phyloP scores from a whole-genome alignment of 2,797 vertebrate genomes.

The Sebastes kiyomatsui region DNA sequence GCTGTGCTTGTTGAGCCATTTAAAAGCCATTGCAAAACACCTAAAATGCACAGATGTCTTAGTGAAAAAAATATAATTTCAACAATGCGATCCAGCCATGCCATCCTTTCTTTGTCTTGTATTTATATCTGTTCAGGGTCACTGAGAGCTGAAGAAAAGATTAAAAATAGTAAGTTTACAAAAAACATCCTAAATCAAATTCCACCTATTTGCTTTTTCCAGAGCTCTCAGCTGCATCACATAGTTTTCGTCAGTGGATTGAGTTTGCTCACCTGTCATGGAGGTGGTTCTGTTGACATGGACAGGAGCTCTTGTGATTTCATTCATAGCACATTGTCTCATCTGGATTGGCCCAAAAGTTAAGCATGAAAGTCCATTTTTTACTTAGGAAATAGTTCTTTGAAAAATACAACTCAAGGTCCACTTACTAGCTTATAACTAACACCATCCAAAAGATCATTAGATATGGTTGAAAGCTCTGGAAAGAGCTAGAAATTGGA shows the following conservation, averaged over 20 bases:
- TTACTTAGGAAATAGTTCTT: too few relatives aligned
- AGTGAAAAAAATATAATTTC: not conserved
- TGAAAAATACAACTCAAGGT: too few relatives aligned
- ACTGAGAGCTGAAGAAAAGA: not conserved
- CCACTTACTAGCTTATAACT: too few relatives aligned
- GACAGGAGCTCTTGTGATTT: not conserved
- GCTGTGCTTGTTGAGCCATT: not conserved
- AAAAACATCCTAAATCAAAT: not conserved
- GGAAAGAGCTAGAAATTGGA: too few relatives aligned
- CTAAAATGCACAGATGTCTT: not conserved
- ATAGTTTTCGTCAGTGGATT: not conserved
- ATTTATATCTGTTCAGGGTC: not conserved
- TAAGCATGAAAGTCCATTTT: too few relatives aligned
- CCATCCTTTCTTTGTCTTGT: not conserved
- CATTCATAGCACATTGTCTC: not conserved
- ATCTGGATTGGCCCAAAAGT: too few relatives aligned
- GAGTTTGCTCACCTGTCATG: not conserved
- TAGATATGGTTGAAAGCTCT: too few relatives aligned
- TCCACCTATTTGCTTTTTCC: not conserved
- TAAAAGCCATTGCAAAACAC: conserved; percentile 22
- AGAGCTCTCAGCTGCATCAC: not conserved
- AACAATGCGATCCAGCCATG: not conserved
- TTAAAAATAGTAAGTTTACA: not conserved
- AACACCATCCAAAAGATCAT: too few relatives aligned
- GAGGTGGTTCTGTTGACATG: not conserved